Evolutionary conservation across 2,113 vertebrate genomes (phyloP), one percentile per base, ranked within the genome.

Genomic region (Struthidea cinerea): DNA sequence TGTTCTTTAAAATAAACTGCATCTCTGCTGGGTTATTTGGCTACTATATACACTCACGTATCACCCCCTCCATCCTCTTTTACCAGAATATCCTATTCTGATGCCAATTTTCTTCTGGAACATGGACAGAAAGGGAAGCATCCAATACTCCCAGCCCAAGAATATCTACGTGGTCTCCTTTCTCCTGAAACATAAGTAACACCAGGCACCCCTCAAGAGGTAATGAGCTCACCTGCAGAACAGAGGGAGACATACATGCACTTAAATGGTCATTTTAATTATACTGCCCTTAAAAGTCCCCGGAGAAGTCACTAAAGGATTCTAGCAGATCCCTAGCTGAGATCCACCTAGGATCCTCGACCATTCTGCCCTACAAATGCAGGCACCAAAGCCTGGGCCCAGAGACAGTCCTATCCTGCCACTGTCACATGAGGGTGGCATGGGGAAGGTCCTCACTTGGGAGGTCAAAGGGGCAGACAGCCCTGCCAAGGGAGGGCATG

Each of bases 381-480:
- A 73, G 21, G n/a, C 53, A 63, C 23, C 27, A 59, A 70, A 87
- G 46, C 44, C 0, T 41, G 17, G 61, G 33, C 60, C 18, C 52
- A 41, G 20, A 68, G 27, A 15, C 23, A 46, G 52, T 60, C 41
- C 44, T 39, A 24, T 4, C 41, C 24, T 28, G 22, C 15, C 30
- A 61, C 0, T 2, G 2, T 50, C 47, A 46, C 13, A 7, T 0
- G 1, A 59, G 3, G 16, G 33, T 37, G 41, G 21, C 14, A 42
- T 0, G 7, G 27, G 35, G 12, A 61, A 85, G 21, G 44, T 57
- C 23, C 55, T 85, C 64, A 35, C 47, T 23, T 1, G 1, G 21
- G 10, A 49, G 26, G 18, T 50, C 2, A 2, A 33, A 47, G 56
- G 27, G 16, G 26, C 71, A 61, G 17, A 41, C 4, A 7, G 71